A percentile compares a stretch with the other conserved stretches of the same genome.
Conservation (phyloP, 30 jellyfish, hydroid and myxozoan genomes). For the Hydractinia echinata region DNA sequence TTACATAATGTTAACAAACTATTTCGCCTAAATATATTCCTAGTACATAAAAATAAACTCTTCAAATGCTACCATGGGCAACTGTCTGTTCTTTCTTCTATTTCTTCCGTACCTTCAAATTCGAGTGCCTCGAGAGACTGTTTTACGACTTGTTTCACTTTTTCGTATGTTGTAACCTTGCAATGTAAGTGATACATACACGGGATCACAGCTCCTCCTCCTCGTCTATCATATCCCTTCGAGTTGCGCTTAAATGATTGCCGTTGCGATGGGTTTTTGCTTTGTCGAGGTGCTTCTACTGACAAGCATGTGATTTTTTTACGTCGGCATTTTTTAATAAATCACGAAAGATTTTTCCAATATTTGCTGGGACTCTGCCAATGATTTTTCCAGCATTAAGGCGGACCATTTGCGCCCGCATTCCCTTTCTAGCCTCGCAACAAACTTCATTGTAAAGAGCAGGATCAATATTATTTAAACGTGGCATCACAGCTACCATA, state of each 20-base stretch:
- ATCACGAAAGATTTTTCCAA: not conserved
- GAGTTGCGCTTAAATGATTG: slow-evolving; percentile 11
- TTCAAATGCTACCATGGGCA: too few species aligned
- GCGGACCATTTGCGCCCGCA: not conserved
- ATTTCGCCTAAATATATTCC: too few species aligned
- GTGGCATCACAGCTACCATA: slow-evolving; percentile 14
- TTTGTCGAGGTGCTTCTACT: not conserved
- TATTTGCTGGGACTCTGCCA: slow-evolving; percentile 17
- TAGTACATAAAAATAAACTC: too few species aligned
- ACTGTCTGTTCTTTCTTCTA: too few species aligned
- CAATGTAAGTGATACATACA: not conserved
- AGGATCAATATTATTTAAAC: not conserved
- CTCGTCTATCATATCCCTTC: not conserved
- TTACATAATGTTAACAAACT: too few species aligned
- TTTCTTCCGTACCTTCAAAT: too few species aligned
- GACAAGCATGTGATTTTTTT: slow-evolving; percentile 10
- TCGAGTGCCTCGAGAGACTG: too few species aligned
- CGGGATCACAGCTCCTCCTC: slow-evolving; percentile 16
- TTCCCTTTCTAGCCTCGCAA: slow-evolving; percentile 5
- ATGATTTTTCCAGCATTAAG: slow-evolving; percentile 19
- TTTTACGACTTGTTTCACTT: too few species aligned
- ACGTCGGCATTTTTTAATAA: not conserved
- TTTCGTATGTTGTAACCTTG: too few species aligned
- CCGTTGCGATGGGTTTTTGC: not conserved
- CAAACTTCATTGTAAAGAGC: not conserved